Evolutionary conservation across 2,113 vertebrate genomes (phyloP), one percentile per base, ranked within the genome.

Genomic region (Noturus placidus): DNA sequence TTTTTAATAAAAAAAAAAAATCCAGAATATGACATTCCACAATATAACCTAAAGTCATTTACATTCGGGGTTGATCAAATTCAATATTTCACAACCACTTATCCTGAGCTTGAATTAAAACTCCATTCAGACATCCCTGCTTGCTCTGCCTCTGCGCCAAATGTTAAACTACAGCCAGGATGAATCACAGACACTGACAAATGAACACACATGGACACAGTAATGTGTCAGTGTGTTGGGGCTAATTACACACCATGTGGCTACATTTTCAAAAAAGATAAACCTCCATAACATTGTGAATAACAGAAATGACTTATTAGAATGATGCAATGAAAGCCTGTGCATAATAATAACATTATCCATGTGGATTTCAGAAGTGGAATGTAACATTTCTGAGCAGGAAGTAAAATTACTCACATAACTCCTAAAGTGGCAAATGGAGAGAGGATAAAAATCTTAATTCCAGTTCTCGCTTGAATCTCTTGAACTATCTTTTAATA

Each of bases 241-340:
- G 54, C 78, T 80, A 80, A 80, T 80, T 80, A 80, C n/a, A 80
- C 78, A 57, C 78, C 52, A 57, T 80, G 52, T 57, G 78, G 78
- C 78, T 57, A 54, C 50, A 57, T 63, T 82, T 82, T 63, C 33
- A 35, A 42, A 63, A 82, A 80, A 57, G 27, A 63, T 59, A 82
- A 61, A 46, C 56, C 57, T 82, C 79, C 13, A 35, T 38, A 35
- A 63, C 35, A 14, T 82, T n/a, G 22, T 9, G 22, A 63, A 42
- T 63, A 82, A 63, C 80, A 42, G 33, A 38, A 38, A 61, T 82
- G 19, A 82, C 30, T 80, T 61, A 82, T 82, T 59, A 82, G 25
- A 38, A 42, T 59, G 56, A 82, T 46, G 54, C 38, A 42, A n/a
- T 42, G 11, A 61, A 35, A 82, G 42, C 17, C 13, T 0, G 11